Evolutionary conservation across 2,797 vertebrate species (phyloP).

Genomic region (Vireo griseus): DNA sequence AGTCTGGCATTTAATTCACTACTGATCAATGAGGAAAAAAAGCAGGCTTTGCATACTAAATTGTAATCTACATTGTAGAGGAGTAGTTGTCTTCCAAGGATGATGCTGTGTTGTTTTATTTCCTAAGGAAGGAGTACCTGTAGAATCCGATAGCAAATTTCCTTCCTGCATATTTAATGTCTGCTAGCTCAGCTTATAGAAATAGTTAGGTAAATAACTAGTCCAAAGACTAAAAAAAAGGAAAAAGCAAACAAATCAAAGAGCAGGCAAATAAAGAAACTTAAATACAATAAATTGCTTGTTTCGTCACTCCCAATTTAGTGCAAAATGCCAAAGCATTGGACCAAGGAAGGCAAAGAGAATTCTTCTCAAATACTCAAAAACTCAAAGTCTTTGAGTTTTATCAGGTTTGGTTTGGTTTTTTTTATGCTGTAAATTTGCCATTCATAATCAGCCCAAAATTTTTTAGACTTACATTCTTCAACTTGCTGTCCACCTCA

Average conservation of each 20-base stretch:
- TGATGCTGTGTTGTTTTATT: neutral
- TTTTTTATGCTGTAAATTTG: neutral
- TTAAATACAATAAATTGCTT: neutral
- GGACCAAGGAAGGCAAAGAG: neutral
- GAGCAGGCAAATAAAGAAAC: neutral
- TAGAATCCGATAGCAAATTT: neutral
- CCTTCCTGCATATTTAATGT: neutral
- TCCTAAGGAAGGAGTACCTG: neutral
- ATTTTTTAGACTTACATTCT: neutral
- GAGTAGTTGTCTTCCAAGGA: neutral
- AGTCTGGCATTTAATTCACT: neutral
- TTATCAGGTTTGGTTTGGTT: neutral
- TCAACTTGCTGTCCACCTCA: neutral
- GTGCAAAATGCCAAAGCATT: neutral
- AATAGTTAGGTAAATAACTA: neutral
- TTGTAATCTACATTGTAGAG: neutral
- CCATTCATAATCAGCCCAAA: neutral
- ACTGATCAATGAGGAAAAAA: neutral
- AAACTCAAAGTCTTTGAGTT: neutral
- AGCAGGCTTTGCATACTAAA: neutral
- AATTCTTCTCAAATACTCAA: neutral
- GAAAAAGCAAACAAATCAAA: accelerated
- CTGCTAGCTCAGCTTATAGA: neutral
- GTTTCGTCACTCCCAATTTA: neutral
- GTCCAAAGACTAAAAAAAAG: neutral